phyloP scores from a whole-genome alignment of 2,797 vertebrate species.

The Melanotaenia parkinsoni region DNA sequence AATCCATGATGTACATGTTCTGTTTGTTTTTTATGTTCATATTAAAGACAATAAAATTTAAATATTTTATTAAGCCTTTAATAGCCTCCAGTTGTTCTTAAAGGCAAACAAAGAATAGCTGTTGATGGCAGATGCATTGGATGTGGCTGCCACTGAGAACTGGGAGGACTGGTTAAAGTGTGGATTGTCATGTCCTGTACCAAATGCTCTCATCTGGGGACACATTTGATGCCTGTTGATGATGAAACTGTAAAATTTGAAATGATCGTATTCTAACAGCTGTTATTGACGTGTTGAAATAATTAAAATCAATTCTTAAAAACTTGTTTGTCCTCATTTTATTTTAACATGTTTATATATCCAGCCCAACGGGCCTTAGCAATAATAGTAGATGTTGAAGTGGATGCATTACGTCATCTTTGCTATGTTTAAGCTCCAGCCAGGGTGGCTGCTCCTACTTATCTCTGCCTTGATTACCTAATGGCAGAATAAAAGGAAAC shows the following conservation, averaged over 20 bases:
- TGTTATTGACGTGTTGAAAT: constrained; percentile 88
- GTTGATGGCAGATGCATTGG: constrained; percentile 58
- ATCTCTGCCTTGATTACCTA: too few species aligned
- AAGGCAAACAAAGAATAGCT: constrained; percentile 63
- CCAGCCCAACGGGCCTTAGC: neutral
- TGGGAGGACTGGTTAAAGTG: constrained; percentile 55
- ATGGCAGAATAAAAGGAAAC: too few species aligned
- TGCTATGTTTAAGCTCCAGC: too few species aligned
- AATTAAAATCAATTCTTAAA: constrained; percentile 87
- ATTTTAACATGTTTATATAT: constrained; percentile 33
- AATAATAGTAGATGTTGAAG: neutral
- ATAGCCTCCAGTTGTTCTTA: constrained; percentile 83
- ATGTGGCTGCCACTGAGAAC: constrained; percentile 62
- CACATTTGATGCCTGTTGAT: constrained; percentile 78
- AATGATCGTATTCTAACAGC: constrained; percentile 83
- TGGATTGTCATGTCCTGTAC: constrained; percentile 71
- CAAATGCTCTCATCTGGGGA: constrained; percentile 73
- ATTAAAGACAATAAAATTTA: constrained; percentile 88
- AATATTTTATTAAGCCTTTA: constrained; percentile 88
- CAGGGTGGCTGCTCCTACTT: too few species aligned
- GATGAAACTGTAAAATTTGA: constrained; percentile 82
- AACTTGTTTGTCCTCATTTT: constrained; percentile 61
- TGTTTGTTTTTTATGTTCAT: constrained; percentile 86
- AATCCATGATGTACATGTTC: constrained; percentile 86
- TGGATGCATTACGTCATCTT: neutral